phyloP scores from a whole-genome alignment of 2,888 invertebrate species.

The Sisyra nigra region DNA sequence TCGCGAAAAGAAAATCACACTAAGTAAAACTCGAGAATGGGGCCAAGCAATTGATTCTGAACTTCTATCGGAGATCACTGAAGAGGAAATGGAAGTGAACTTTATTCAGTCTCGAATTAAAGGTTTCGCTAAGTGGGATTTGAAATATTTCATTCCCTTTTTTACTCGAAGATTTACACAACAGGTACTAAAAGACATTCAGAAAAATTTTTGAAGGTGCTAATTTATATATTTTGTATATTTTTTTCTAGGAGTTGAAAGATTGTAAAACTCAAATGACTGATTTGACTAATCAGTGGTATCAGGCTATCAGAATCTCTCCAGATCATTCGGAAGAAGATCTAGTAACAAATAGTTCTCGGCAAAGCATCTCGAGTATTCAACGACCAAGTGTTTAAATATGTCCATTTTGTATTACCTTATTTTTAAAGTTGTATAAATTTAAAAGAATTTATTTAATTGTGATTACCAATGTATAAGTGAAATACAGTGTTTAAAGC shows the following conservation, averaged over 20 bases:
- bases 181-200: constrained; percentile 43
- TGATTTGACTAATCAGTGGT: constrained; percentile 92
- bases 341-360: constrained; percentile 23
- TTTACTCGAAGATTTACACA: constrained; percentile 92
- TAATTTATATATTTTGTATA: constrained; percentile 6
- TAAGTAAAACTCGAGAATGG: constrained; percentile 98
- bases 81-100: constrained; percentile 81
- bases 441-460: background rate
- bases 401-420: background rate
- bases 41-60: constrained; percentile 89
- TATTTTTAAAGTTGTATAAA: background rate
- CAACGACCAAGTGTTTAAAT: background rate
- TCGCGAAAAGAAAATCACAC: constrained; percentile 65
- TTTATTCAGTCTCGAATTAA: constrained; percentile 65
- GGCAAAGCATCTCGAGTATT: constrained; percentile 28
- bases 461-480: background rate
- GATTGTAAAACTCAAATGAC: constrained; percentile 96
- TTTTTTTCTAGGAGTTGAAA: constrained; percentile 62
- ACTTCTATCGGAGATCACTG: constrained; percentile 81
- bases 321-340: constrained; percentile 77
- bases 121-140: constrained; percentile 83
- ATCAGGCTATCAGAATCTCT: constrained; percentile 83
- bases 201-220: too few relatives aligned
- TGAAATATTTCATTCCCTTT: constrained; percentile 90
- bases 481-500: background rate